These are phyloP conservation scores for Macrotrachela quadricornifera DNA, from an alignment of 1,140 invertebrate species.

Conservation along the genomic window DNA sequence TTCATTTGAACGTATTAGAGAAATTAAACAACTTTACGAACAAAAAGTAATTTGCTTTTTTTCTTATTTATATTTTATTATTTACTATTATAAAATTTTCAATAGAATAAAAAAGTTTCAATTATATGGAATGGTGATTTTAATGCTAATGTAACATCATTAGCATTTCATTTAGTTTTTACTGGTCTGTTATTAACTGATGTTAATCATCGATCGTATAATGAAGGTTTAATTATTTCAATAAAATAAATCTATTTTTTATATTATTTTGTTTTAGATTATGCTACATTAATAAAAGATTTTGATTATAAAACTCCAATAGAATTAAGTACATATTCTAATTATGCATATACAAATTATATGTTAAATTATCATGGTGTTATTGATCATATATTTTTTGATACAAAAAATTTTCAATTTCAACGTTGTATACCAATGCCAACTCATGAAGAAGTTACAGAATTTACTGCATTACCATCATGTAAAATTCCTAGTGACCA, in stretches of 20 bases:
- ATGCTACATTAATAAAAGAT: not conserved
- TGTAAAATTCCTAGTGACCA: slow-evolving; percentile 3
- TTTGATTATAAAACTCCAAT: not conserved
- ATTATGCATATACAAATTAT: slow-evolving; percentile 7
- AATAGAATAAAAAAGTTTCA: not conserved
- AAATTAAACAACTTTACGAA: too few species aligned
- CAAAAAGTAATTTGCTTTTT: too few species aligned
- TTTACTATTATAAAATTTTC: not conserved
- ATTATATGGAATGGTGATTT: slow-evolving; percentile 4
- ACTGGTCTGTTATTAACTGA: too few species aligned
- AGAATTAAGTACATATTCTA: not conserved
- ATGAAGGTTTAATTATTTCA: too few species aligned
- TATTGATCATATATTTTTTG: slow-evolving; percentile 6
- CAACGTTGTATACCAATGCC: slow-evolving; percentile 1
- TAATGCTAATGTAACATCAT: slow-evolving; percentile 2
- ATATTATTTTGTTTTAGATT: too few species aligned
- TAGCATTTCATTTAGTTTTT: slow-evolving; percentile 2
- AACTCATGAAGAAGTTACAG: slow-evolving; percentile 1
- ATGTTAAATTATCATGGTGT: not conserved
- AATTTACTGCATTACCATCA: slow-evolving; percentile 1
- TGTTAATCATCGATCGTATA: too few species aligned
- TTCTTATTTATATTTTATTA: too few species aligned
- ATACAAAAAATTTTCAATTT: not conserved
- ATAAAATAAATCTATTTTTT: too few species aligned
- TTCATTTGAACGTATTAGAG: not conserved